These are phyloP conservation scores for Chelon auratus DNA, from an alignment of 2,797 vertebrate genomes.

Conservation along the genomic window DNA sequence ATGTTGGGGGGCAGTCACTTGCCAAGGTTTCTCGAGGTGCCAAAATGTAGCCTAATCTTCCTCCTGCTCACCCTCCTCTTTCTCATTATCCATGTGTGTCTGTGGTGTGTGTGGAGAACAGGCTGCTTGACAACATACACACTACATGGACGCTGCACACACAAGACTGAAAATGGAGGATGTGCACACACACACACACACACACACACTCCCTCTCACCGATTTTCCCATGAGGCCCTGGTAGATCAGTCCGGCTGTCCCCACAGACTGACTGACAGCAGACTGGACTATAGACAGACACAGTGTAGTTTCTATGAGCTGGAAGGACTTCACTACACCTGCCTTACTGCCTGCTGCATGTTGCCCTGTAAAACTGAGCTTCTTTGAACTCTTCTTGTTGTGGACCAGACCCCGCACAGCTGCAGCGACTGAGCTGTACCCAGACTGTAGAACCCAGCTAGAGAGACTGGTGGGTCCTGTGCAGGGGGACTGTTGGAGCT, in stretches of 20 bases:
- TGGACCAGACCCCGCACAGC: conserved; percentile 14
- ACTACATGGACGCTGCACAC: conserved; percentile 9
- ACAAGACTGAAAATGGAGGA: conserved; percentile 28
- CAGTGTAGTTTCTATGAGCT: conserved; percentile 31
- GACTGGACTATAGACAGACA: conserved; percentile 46
- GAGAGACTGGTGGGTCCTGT: conserved; percentile 21
- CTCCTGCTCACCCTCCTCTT: conserved; percentile 51
- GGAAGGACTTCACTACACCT: conserved; percentile 42
- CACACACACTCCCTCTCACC: conserved; percentile 4
- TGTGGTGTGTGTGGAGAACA: conserved; percentile 52
- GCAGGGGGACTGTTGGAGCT: conserved; percentile 21
- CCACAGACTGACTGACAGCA: conserved; percentile 51
- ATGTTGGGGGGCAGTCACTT: conserved; percentile 36
- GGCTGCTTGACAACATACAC: conserved; percentile 29
- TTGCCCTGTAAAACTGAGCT: conserved; percentile 17
- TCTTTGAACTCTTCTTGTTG: not conserved
- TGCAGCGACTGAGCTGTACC: conserved; percentile 17
- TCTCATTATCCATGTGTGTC: conserved; percentile 61
- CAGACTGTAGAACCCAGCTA: conserved; percentile 28
- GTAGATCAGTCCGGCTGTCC: conserved; percentile 20
- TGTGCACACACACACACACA: conserved; percentile 26
- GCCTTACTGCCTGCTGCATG: conserved; percentile 53
- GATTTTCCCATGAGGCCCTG: conserved; percentile 9
- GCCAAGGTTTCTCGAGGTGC: conserved; percentile 68
- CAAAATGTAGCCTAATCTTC: conserved; percentile 60